These are phyloP conservation scores for Nothobranchius furzeri DNA, from an alignment of 2,113 vertebrate genomes.

Conservation along the genomic window DNA sequence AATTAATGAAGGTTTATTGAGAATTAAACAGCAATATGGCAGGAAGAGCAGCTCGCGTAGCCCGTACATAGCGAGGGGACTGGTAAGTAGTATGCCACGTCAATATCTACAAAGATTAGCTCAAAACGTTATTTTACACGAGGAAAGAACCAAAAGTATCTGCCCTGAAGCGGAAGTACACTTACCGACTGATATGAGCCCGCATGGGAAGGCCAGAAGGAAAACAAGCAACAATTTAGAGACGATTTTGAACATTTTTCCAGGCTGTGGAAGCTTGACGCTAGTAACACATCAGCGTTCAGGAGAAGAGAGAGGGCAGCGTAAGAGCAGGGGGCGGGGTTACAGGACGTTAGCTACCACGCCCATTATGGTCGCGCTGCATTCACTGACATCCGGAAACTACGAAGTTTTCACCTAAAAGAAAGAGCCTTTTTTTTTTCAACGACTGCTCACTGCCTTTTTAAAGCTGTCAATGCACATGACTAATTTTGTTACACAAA, in stretches of 20 bases:
- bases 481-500: no score
- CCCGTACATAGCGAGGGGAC: background rate
- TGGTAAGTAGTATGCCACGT: slow-evolving; percentile 56
- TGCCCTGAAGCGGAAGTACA: background rate
- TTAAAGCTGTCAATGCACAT: no score
- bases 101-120: slow-evolving; percentile 16
- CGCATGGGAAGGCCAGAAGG: slow-evolving; percentile 73
- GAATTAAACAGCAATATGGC: no score
- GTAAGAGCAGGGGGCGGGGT: slow-evolving; percentile 16
- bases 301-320: slow-evolving; percentile 30
- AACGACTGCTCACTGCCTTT: no score
- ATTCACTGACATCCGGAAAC: background rate
- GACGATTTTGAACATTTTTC: slow-evolving; percentile 68
- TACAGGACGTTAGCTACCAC: background rate
- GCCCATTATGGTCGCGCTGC: background rate
- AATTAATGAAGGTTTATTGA: background rate
- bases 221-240: slow-evolving; percentile 69
- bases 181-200: slow-evolving; percentile 68
- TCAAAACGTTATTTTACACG: background rate
- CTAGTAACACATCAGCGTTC: slow-evolving; percentile 68
- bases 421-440: no score
- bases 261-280: slow-evolving; percentile 3
- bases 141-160: background rate
- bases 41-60: background rate
- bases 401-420: background rate